Evolutionary conservation across 2,797 vertebrate genomes (phyloP).

Genomic region (Cossypha heuglini): DNA sequence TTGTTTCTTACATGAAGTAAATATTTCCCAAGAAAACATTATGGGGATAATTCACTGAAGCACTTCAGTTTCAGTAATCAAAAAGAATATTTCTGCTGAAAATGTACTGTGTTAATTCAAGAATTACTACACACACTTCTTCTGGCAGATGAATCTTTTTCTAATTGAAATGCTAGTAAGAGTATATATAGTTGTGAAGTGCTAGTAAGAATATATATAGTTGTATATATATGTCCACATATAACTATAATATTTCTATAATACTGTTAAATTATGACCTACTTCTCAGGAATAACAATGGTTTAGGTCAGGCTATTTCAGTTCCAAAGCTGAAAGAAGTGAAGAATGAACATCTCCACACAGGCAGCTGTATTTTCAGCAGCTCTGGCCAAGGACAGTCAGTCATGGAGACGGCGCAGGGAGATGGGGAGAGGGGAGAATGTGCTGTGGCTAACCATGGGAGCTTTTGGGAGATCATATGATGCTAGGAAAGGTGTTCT

Average conservation of each 20-base stretch:
- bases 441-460: background rate
- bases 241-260: background rate
- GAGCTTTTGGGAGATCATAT: background rate
- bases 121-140: background rate
- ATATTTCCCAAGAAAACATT: background rate
- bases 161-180: background rate
- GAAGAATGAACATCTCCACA: background rate
- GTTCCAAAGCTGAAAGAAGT: background rate
- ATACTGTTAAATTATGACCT: background rate
- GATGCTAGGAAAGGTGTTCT: background rate
- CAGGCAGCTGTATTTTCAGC: background rate
- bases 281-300: background rate
- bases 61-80: background rate
- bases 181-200: background rate
- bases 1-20: background rate
- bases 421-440: background rate
- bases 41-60: background rate
- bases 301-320: background rate
- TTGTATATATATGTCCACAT: background rate
- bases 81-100: background rate
- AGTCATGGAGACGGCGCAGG: rapidly evolving
- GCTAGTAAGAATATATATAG: background rate
- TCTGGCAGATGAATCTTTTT: background rate
- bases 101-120: background rate
- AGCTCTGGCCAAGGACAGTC: background rate